These are phyloP conservation scores for Sycophila texana DNA, from an alignment of 2,888 invertebrate species.

Conservation along the genomic window DNA sequence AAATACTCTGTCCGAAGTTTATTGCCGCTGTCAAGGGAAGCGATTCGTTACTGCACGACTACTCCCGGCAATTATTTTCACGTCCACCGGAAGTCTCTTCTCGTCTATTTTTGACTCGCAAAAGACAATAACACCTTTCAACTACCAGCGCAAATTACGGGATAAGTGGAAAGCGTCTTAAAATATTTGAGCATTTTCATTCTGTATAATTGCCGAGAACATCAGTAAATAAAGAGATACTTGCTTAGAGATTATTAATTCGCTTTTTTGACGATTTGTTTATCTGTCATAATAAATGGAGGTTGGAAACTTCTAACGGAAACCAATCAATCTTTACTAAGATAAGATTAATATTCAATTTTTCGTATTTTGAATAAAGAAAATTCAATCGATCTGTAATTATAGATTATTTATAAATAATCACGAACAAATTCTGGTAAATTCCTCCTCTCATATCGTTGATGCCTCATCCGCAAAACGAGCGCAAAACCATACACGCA, in stretches of 20 bases:
- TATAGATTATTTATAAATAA: too few relatives aligned
- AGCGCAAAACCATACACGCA: conserved; percentile 9
- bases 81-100: conserved; percentile 27
- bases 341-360: too few relatives aligned
- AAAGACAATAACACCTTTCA: conserved; percentile 4
- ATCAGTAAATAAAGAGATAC: too few relatives aligned
- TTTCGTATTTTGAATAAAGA: too few relatives aligned
- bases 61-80: conserved; percentile 50
- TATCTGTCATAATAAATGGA: too few relatives aligned
- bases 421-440: neutral
- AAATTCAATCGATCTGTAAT: too few relatives aligned
- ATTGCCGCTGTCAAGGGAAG: conserved; percentile 66
- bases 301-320: too few relatives aligned
- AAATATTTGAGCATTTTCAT: neutral
- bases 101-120: conserved; percentile 23
- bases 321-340: too few relatives aligned
- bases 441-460: neutral
- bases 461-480: neutral
- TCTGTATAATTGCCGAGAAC: too few relatives aligned
- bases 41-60: conserved; percentile 65
- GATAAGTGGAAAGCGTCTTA: neutral
- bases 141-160: neutral
- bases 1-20: conserved; percentile 65
- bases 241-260: too few relatives aligned
- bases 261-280: too few relatives aligned